Evolutionary conservation across 2,888 invertebrate species (phyloP), one percentile per base, ranked within the genome.

Genomic region (Oeneis ivallda): DNA sequence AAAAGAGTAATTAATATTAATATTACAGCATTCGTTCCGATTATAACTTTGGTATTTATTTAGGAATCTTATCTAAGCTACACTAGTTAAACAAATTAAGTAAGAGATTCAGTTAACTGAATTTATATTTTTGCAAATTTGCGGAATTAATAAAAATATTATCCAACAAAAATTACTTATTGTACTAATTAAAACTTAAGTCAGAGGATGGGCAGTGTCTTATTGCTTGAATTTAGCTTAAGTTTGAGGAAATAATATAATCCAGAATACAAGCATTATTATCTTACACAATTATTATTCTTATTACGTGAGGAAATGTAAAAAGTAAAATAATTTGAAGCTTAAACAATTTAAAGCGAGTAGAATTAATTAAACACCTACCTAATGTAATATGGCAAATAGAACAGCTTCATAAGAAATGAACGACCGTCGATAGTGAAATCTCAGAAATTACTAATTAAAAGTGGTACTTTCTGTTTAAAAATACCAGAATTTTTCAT

Each of bases 21-120:
- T 56, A 67, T 52, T 39, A 60, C 57, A 59, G 37, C 58, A 32
- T 62, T 53, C 49, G 41, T 34, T 56, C 58, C 41, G 39, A 52
- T 56, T 39, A 43, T 57, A 69, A 67, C 69, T 69, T 69, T 69
- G 69, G 69, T 65, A 69, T 67, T 59, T 37, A 49, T 65, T 60
- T 59, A 39, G 49, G 53, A 62, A 26, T 57, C 32, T 62, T 69
- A 66, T 34, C 66, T 66, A 68, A n/a, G 37, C 64, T 66, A 69
- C 57, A 41, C 26, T 52, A 58, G 17, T 63, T 54, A 8, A 26
- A 50, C 17, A 47, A 54, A 53, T 45, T 66, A 67, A 56, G 64
- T 67, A 63, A 41, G 66, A 69, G 64, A 66, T 69, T 69, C 69
- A 52, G 43, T 62, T 4, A 19, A 58, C 13, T 58, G 41, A 2